A percentile compares a stretch with the other conserved stretches of the same genome.
Evolutionary conservation across 2,888 invertebrate species (phyloP).

Genomic region (Cephus nigrinus): DNA sequence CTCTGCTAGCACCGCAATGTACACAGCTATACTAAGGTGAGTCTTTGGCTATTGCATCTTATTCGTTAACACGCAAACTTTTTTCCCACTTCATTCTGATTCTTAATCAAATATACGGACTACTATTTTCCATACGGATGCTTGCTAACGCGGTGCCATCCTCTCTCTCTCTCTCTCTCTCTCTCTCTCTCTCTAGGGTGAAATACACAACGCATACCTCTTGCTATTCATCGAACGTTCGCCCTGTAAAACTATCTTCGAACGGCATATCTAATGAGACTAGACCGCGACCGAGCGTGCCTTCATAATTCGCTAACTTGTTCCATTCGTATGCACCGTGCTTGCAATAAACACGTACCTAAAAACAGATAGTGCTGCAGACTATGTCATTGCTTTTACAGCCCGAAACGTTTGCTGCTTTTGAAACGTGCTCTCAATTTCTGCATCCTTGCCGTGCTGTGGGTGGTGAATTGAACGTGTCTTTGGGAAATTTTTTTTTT

Average conservation of each 20-base stretch:
- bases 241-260: slow-evolving; percentile 50
- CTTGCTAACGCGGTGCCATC: not conserved
- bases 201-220: not conserved
- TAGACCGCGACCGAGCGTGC: slow-evolving; percentile 63
- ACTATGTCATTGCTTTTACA: not conserved
- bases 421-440: not conserved
- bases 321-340: slow-evolving; percentile 58
- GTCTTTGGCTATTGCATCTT: slow-evolving; percentile 17
- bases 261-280: slow-evolving; percentile 61
- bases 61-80: not conserved
- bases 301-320: slow-evolving; percentile 64
- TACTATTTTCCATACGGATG: not conserved
- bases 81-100: not conserved
- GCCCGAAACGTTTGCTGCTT: not conserved
- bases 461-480: not conserved
- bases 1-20: slow-evolving; percentile 66
- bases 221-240: not conserved
- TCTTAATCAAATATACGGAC: not conserved
- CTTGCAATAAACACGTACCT: slow-evolving; percentile 46
- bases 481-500: not conserved
- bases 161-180: too few relatives aligned
- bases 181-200: not conserved
- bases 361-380: slow-evolving; percentile 37
- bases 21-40: slow-evolving; percentile 67
- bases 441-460: not conserved